Base-by-base conservation (phyloP, 2,797 vertebrate genomes). In the Oryzias sinensis region DNA sequence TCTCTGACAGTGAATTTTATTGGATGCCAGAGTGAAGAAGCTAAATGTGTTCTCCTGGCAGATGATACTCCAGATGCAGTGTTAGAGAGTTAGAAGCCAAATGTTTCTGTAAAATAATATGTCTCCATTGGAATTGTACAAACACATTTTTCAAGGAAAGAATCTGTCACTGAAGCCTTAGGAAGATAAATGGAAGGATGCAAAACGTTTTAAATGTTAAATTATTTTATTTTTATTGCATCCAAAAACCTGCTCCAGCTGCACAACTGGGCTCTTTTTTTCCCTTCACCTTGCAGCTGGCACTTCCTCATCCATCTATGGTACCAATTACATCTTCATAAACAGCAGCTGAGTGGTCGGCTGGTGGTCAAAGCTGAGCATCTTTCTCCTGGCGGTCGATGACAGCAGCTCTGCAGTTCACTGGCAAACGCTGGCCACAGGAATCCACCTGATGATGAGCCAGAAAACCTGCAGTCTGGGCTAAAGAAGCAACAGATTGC, bases 371-470 rank as follows among this genome's bases (percentile, higher is more conserved):
- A 60, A 80, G 52, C n/a, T 44, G 48, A 62, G 50, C 33, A 25
- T 65, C 24, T 50, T 15, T 75, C 63, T 11, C 29, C 49, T 33
- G 24, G 54, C 62, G 42, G 67, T 73, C 66, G 58, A 46, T 70
- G 63, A 50, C 64, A 72, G 59, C 63, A 9, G 53, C 70, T 7
- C 44, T 6, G 17, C 68, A 22, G 44, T 56, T 74, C 65, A 70
- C 75, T 86, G 86, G 82, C 81, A 76, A 88, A 85, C 81, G 84
- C 59, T 58, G 46, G 75, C 87, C 83, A 29, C 87, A 87, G 78
- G 82, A 89, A 89, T 88, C 74, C 74, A 79, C 59, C 71, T 69
- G 74, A 60, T 18, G 77, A 56, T 18, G 77, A 56, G 80, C 85
- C 80, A 79, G 20, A 64, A 7, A 62, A 73, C 44, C 40, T 25